Evolutionary conservation across 2,797 vertebrate genomes (phyloP), one percentile per base, ranked within the genome.

Genomic region (Lateolabrax maculatus): DNA sequence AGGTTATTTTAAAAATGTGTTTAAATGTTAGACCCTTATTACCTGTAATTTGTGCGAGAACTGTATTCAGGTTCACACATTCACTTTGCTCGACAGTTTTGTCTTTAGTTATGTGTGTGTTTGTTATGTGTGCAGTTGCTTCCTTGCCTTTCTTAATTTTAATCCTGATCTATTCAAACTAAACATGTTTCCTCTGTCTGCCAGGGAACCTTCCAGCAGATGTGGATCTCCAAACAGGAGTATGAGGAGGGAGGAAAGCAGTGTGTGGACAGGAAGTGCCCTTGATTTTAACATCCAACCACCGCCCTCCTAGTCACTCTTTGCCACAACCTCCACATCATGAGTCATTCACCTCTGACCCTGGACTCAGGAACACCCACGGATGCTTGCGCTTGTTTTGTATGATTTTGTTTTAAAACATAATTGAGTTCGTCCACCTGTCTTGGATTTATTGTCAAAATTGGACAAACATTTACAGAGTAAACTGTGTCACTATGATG

Each of bases 191-290:
- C 52, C 7, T 73, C 6, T 21, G 1, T 93, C 86, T 91, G 0
- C 29, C 82, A 99, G 98, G 98, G 98, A 81, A 99, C 98, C 74
- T 99, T 99, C 92, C 98, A 99, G 87, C 98, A 99, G 92, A 99
- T 99, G 98, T 99, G 98, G 98, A 99, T 99, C 94, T 99, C 98
- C 31, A 99, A 99, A 91, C 98, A 99, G 89, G 98, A 99, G 77
- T 99, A 99, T 19, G 98, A 99, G 93, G 98, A 99, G 93, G 98
- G 98, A 88, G 98, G 98, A 66, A 99, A 99, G 91, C 98, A 99
- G 75, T 99, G 98, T 87, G 98, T 99, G 85, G 98, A 99, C 95
- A 97, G 98, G 90, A 99, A 99, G 95, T 99, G 98, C 71, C 98
- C 98, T 84, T 99, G 93, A 97, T 56, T 90, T 81, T 80, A 39